phyloP scores from a whole-genome alignment of 2,113 vertebrate species.

The Spea multiplicata region DNA sequence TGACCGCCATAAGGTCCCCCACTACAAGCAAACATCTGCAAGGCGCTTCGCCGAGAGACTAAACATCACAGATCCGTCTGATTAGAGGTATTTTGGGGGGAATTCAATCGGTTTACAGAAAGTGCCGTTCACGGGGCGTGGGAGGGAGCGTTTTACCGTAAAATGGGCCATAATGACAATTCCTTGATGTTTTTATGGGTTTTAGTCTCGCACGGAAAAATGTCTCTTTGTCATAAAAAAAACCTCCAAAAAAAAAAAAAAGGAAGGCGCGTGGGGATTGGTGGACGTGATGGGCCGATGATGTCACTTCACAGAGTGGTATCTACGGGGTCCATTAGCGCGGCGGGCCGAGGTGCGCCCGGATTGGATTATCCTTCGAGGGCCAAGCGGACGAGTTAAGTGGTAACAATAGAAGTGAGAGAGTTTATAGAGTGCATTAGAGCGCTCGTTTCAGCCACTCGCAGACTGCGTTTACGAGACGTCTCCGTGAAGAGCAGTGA shows the following conservation, averaged over 20 bases:
- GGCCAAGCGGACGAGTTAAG: not conserved
- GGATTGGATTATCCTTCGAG: not conserved
- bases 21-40: too few species aligned
- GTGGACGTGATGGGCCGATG: not conserved
- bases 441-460: slow-evolving; percentile 26
- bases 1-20: too few species aligned
- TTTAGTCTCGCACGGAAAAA: not conserved
- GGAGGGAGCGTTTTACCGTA: too few species aligned
- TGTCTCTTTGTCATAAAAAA: not conserved
- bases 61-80: too few species aligned
- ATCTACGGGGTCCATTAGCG: not conserved
- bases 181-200: not conserved
- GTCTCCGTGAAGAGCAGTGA: slow-evolving; percentile 58
- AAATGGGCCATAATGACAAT: not conserved
- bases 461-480: slow-evolving; percentile 54
- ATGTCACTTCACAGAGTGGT: not conserved
- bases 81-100: too few species aligned
- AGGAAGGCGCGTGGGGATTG: not conserved
- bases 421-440: slow-evolving; percentile 55
- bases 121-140: too few species aligned
- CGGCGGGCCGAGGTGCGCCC: not conserved
- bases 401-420: slow-evolving; percentile 55
- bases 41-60: too few species aligned
- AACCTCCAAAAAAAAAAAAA: too few species aligned
- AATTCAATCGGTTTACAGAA: too few species aligned